Evolutionary conservation across 1,140 invertebrate species (phyloP).

Genomic region (Acromyrmex heyeri): DNA sequence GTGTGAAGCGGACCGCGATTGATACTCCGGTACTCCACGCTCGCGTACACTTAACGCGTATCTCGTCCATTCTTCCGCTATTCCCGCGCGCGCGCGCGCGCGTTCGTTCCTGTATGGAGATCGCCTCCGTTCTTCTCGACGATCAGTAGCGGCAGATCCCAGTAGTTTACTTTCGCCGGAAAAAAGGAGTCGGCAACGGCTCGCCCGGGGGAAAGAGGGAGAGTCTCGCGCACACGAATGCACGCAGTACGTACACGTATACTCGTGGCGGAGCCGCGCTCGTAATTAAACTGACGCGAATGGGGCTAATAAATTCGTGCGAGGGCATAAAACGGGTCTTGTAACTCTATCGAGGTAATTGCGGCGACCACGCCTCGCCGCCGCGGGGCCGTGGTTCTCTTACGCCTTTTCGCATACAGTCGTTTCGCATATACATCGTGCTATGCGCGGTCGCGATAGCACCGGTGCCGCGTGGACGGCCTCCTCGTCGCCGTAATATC

Average conservation of each 20-base stretch:
- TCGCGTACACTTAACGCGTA: neutral
- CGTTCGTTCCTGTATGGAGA: constrained; percentile 5
- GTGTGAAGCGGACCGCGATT: constrained; percentile 58
- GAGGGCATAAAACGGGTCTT: constrained; percentile 83
- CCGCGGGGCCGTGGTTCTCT: constrained; percentile 76
- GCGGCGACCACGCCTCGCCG: constrained; percentile 82
- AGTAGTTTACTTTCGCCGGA: constrained; percentile 52
- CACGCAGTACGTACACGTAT: neutral
- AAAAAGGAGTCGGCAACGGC: constrained; percentile 14
- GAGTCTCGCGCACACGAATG: constrained; percentile 54
- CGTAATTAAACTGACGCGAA: constrained; percentile 85
- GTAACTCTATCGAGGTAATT: constrained; percentile 86
- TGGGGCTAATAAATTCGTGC: constrained; percentile 84
- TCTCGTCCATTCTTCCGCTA: too few species aligned
- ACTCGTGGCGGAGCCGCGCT: constrained; percentile 64
- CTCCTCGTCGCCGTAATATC: constrained; percentile 65
- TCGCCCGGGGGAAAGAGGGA: constrained; percentile 50
- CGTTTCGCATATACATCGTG: too few species aligned
- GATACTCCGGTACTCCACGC: constrained; percentile 27
- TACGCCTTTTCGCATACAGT: constrained; percentile 78
- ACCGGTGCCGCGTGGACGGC: neutral
- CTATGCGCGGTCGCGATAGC: constrained; percentile 34
- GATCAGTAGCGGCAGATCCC: neutral
- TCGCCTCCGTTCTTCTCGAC: neutral
- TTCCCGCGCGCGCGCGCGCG: neutral